Evolutionary conservation across 1,140 invertebrate genomes (phyloP).

Genomic region (Philopotamus ludificatus): DNA sequence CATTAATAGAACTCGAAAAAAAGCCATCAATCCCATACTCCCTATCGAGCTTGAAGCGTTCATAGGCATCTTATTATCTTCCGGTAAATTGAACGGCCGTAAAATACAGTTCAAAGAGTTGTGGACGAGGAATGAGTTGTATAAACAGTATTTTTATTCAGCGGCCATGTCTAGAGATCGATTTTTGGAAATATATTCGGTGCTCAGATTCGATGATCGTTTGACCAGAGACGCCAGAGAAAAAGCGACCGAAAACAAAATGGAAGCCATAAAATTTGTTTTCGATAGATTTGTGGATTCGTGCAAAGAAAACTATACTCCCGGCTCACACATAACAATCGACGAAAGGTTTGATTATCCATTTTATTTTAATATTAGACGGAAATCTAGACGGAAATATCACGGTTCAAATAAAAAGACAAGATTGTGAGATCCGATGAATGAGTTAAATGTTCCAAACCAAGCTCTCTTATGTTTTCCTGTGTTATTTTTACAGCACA

Average conservation of each 20-base stretch:
- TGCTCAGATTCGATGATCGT: conserved; percentile 9
- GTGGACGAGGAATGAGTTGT: conserved; percentile 9
- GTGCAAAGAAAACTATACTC: conserved; percentile 11
- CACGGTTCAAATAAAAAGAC: too few relatives aligned
- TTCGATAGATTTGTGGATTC: conserved; percentile 18
- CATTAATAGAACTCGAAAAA: conserved; percentile 9
- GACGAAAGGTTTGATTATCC: too few relatives aligned
- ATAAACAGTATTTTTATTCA: conserved; percentile 5
- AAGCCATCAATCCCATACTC: neutral
- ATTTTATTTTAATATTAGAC: too few relatives aligned
- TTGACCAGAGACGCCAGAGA: conserved; percentile 4
- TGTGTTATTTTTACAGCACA: too few relatives aligned
- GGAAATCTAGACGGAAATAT: too few relatives aligned
- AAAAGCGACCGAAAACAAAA: neutral
- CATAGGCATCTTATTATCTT: conserved; percentile 13
- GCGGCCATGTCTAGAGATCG: conserved; percentile 22
- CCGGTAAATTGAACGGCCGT: neutral
- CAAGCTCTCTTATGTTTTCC: too few relatives aligned
- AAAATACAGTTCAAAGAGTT: conserved; percentile 12
- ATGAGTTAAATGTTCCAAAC: too few relatives aligned
- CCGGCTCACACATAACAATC: too few relatives aligned
- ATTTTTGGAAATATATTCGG: conserved; percentile 10
- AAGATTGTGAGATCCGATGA: too few relatives aligned
- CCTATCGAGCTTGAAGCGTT: conserved; percentile 5
- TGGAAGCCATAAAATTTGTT: conserved; percentile 14